These are phyloP conservation scores for Quadroppia sp. DNA, from an alignment of 2,888 invertebrate species.

Conservation along the genomic window DNA sequence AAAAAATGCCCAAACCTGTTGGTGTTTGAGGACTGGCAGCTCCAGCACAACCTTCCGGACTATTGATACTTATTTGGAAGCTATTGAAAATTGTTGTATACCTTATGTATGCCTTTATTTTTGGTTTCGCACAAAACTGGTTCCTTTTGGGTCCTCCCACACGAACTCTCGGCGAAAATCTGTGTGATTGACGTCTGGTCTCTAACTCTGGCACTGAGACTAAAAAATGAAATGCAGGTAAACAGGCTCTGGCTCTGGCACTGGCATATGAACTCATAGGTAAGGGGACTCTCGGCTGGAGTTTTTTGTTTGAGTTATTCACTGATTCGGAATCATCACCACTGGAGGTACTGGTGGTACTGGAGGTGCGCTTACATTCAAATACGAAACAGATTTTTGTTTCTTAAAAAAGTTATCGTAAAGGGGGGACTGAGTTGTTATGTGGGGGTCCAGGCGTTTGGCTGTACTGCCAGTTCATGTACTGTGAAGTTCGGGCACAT, in stretches of 20 bases:
- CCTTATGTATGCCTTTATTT: too few species aligned
- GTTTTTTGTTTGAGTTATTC: slow-evolving; percentile 31
- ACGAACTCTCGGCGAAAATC: slow-evolving; percentile 30
- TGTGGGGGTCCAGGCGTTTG: neutral
- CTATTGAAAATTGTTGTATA: slow-evolving; percentile 30
- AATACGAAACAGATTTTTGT: neutral
- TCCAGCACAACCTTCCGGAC: slow-evolving; percentile 35
- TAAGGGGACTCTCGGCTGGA: slow-evolving; percentile 30
- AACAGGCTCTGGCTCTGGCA: slow-evolving; percentile 18
- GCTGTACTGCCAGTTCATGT: neutral
- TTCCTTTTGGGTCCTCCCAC: slow-evolving; percentile 29
- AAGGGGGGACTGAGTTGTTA: neutral
- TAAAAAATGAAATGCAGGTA: slow-evolving; percentile 33
- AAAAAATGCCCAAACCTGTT: slow-evolving; percentile 32
- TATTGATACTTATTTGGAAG: slow-evolving; percentile 31
- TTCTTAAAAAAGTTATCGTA: slow-evolving; percentile 12
- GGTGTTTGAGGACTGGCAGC: neutral
- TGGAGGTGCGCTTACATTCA: slow-evolving; percentile 24
- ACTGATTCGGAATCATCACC: slow-evolving; percentile 28
- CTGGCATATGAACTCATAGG: neutral
- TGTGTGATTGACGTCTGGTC: slow-evolving; percentile 23
- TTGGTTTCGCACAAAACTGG: slow-evolving; percentile 1
- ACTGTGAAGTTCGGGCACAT: neutral
- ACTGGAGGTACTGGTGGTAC: too few species aligned
- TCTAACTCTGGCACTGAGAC: slow-evolving; percentile 28